Conservation (phyloP, 2,888 invertebrate genomes). For the Chydorus sphaericus region DNA sequence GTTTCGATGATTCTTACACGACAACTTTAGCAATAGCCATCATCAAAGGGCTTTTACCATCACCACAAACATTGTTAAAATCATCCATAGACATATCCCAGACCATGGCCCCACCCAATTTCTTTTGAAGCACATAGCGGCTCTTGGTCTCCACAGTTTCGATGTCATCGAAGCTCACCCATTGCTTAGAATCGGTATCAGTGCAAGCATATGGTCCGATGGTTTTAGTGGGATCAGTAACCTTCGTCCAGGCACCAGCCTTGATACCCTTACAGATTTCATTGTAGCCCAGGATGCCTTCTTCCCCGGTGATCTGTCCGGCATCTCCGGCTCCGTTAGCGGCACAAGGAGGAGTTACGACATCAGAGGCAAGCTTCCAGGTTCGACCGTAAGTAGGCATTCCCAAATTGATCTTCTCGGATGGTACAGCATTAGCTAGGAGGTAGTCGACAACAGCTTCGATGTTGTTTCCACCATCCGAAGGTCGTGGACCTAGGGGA, state of each 20-base stretch:
- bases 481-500: not conserved
- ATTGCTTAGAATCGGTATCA: no score
- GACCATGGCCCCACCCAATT: no score
- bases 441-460: constrained; percentile 32
- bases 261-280: constrained; percentile 36
- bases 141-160: no score
- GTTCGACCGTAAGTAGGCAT: constrained; percentile 54
- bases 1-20: no score
- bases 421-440: constrained; percentile 39
- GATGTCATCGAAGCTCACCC: no score
- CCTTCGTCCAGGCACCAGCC: not conserved
- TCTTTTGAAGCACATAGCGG: no score
- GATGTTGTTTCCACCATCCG: no score
- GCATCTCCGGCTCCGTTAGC: constrained; percentile 39
- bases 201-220: no score
- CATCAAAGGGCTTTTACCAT: no score
- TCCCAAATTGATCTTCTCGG: constrained; percentile 50
- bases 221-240: not conserved
- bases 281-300: constrained; percentile 56
- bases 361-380: constrained; percentile 40
- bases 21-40: no score
- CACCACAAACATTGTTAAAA: no score
- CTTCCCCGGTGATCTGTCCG: constrained; percentile 46
- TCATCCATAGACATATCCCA: no score
- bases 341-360: constrained; percentile 38